These are phyloP conservation scores for Tethea ocularis DNA, from an alignment of 2,888 invertebrate species.

Conservation along the genomic window DNA sequence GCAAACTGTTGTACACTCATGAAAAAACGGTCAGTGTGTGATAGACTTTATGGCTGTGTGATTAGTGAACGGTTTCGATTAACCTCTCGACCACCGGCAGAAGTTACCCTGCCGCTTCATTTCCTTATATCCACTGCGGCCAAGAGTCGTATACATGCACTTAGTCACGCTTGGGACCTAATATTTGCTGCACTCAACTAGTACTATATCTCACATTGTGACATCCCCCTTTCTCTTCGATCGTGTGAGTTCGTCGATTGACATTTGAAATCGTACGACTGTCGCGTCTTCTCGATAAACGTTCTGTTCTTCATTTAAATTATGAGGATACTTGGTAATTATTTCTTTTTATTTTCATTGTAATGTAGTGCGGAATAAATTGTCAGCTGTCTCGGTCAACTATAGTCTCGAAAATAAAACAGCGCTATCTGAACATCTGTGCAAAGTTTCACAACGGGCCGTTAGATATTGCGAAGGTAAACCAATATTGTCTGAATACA, in stretches of 20 bases:
- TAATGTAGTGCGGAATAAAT: conserved; percentile 7
- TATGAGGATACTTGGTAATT: too few relatives aligned
- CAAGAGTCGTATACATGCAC: conserved; percentile 19
- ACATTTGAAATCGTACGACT: background rate
- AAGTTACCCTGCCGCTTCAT: conserved; percentile 27
- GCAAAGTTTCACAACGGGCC: conserved; percentile 19
- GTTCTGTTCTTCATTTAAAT: background rate
- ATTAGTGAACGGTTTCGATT: conserved; percentile 40
- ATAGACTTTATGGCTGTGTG: conserved; percentile 27
- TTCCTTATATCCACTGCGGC: conserved; percentile 35
- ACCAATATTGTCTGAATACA: background rate
- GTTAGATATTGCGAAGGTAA: background rate
- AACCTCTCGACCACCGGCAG: conserved; percentile 37
- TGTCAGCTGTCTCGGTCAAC: conserved; percentile 11
- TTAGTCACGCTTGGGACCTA: conserved; percentile 5
- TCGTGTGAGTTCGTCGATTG: conserved; percentile 10
- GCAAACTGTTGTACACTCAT: background rate
- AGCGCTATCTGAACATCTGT: conserved; percentile 28
- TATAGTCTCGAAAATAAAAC: conserved; percentile 25
- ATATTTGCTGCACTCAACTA: background rate
- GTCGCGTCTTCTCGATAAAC: background rate
- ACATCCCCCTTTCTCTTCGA: background rate
- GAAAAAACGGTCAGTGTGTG: background rate
- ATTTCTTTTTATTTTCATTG: background rate
- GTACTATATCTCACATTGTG: background rate